Base-by-base conservation (phyloP, 2,888 invertebrate genomes). In the Eilema griseolum region DNA sequence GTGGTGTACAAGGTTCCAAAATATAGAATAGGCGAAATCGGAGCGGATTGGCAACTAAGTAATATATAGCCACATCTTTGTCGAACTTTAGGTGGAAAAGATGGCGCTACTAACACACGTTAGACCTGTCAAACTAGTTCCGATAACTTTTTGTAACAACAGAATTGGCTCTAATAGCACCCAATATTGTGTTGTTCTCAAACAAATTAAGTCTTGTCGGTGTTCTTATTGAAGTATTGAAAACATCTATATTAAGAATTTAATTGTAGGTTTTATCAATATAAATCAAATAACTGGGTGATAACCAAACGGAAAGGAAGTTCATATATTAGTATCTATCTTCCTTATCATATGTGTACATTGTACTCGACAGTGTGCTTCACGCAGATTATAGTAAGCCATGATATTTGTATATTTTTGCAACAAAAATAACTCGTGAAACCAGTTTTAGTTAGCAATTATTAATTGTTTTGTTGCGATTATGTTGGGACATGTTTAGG, bases 291-390 rank as follows among this genome's bases (percentile, higher is more conserved):
- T 62, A 62, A 37, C 14, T 41, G 41, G 26, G 16, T 41, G 5
- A 23, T 62, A 16, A 62, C 41, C 5, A 10, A 62, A 64, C 20
- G 52, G 20, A n/a, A 37, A 41, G 33, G 23, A 46, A 56, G 7
- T 23, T 57, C 16, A 33, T n/a, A n/a, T n/a, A n/a, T 65, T 33
- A 56, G n/a, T 56, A n/a, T 20, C 1, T 37, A 57, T 23, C 24
- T 24, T 11, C 16, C n/a, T 57, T 66, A 57, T 57, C 66, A 24
- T 23, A 31, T 66, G 56, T 56, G 33, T 57, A 57, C 33, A 33
- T 66, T 37, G 56, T 56, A 57, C 31, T 56, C 24, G 20, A 57
- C 33, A 66, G 11, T 23, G 37, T 11, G 33, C 65, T 65, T 65
- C n/a, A 33, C 23, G 23, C 31, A 31, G 23, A 56, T 65, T 3